Conservation (phyloP, 2,888 invertebrate genomes). For the Charanyca ferruginea region DNA sequence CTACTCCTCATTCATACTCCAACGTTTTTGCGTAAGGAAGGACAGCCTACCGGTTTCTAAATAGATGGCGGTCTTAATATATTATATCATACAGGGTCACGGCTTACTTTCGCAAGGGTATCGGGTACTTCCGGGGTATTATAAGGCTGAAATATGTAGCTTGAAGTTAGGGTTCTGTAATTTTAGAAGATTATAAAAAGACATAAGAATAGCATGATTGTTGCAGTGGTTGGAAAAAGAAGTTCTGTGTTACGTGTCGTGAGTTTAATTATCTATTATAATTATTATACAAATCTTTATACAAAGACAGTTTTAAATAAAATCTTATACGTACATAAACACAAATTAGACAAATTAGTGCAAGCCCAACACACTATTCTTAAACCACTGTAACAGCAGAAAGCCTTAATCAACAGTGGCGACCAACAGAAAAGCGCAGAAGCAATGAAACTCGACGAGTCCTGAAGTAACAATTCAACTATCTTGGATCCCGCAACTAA, state of each 20-base stretch:
- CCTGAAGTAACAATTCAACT: too few relatives aligned
- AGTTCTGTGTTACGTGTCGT: background rate
- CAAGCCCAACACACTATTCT: too few relatives aligned
- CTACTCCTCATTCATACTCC: slow-evolving; percentile 21
- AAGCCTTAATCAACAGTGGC: too few relatives aligned
- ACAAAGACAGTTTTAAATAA: too few relatives aligned
- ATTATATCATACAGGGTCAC: slow-evolving; percentile 44
- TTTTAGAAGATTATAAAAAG: background rate
- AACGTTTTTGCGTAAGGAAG: slow-evolving; percentile 26
- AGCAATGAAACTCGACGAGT: too few relatives aligned
- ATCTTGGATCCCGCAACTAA: too few relatives aligned
- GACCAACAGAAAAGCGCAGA: too few relatives aligned
- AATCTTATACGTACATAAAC: too few relatives aligned
- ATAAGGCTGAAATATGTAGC: slow-evolving; percentile 41
- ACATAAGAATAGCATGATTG: background rate
- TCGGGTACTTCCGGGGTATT: slow-evolving; percentile 38
- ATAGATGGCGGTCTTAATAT: slow-evolving; percentile 63
- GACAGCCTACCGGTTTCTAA: slow-evolving; percentile 42
- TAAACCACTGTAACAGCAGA: too few relatives aligned
- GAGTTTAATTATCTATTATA: too few relatives aligned
- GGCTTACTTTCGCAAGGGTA: slow-evolving; percentile 50
- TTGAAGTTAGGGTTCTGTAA: slow-evolving; percentile 14
- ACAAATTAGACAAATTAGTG: too few relatives aligned
- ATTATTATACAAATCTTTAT: too few relatives aligned
- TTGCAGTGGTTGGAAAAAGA: background rate